Evolutionary conservation across 2,888 invertebrate genomes (phyloP), one percentile per base, ranked within the genome.

Genomic region (Caenorhabditis sp.): DNA sequence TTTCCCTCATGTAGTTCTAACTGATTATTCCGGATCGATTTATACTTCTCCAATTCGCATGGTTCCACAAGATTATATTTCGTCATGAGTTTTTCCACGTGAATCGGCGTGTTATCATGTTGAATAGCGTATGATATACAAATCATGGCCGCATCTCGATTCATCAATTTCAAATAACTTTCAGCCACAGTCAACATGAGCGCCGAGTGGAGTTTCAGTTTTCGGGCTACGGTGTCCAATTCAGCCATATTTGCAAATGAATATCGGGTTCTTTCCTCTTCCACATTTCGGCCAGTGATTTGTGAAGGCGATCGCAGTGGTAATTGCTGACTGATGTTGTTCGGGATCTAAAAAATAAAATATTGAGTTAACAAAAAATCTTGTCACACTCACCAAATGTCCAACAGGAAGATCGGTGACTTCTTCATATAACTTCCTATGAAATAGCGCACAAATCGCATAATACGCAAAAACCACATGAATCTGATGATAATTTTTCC

Each of bases 401-500:
- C 76, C 78, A 21, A 78, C 62, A 0, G 67, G 59, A n/a, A 70
- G 31, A 14, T 74, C 65, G n/a, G 67, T 61, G 8, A 77, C 70
- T 1, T 67, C 70, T 21, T 67, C 69, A 52, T 64, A 79, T n/a
- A 74, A 20, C 52, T 70, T 77, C 52, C 70, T 27, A 12, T 80
- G 70, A 52, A 73, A 82, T 1, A 83, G 59, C 0, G 82, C 74
- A 20, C 56, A 72, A 3, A 77, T 63, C 38, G 78, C 78, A 70
- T 71, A 80, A 59, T 81, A 78, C n/a, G 78, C 77, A 65, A 82
- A 83, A 36, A 81, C 57, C 0, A 80, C 49, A 67, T 83, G 82
- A 21, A 70, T 76, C 21, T 77, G 67, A 60, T 76, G 69, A 25
- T 63, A 63, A 27, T 67, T 70, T 23, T 59, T 38, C 0, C 57